Evolutionary conservation across 2,888 invertebrate species (phyloP), one percentile per base, ranked within the genome.

Genomic region (Chironomus riparius): DNA sequence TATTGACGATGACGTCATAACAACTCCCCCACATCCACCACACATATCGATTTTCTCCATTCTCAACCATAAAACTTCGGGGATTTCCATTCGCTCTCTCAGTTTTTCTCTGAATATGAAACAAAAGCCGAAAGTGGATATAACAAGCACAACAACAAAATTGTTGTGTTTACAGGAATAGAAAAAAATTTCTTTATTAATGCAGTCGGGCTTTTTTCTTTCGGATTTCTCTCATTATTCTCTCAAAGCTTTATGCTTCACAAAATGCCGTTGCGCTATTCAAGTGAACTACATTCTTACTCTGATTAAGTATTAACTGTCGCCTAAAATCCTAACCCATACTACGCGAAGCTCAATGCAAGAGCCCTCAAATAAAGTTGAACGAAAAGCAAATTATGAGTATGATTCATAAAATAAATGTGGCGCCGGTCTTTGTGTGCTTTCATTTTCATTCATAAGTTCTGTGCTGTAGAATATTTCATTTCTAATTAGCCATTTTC

Each of bases 1-100:
- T 38, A 68, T n/a, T 22, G 65, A 65, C 28, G 13, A 68, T 74
- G 74, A 74, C 74, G 74, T 74, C 74, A 74, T 68, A 65, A 24
- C 56, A 21, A 71, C 71, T 24, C 56, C 71, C 71, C 48, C 15
- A 70, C 4, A 71, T 22, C 6, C 15, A 22, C 68, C 65, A 24
- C 24, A 13, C n/a, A 15, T 73, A 73, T 73, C 73, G 74, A 74
- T 74, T 74, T 74, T 38, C 38, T 68, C 28, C 62, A 65, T 65
- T 24, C 65, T 22, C 21, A 4, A 3, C n/a, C n/a, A 56, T 56
- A 15, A 38, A 38, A 38, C 38, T 38, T 38, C 38, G 7, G 71
- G 71, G 24, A 18, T 61, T 72, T 72, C 47, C 50, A 47, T n/a
- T 72, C 72, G 22, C 56, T 61, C 56, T 69, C 47, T n/a, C n/a